These are phyloP conservation scores for Eubucco bourcierii DNA, from an alignment of 2,113 vertebrate genomes.

Conservation along the genomic window DNA sequence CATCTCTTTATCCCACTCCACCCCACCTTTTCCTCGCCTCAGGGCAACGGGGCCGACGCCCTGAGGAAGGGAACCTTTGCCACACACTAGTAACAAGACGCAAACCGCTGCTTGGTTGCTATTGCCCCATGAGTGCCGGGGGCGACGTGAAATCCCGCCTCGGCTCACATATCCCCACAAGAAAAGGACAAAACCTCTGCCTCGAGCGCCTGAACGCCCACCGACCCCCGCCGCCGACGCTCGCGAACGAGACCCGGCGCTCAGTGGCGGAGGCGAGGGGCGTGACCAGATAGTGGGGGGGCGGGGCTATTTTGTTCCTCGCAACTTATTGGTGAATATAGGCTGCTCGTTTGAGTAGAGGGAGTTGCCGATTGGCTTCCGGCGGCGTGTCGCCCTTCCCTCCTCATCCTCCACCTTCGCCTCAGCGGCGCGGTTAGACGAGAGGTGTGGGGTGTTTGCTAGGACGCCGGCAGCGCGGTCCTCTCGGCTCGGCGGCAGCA, in stretches of 20 bases:
- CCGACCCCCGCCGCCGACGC: too few species aligned
- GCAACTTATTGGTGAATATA: fast-evolving
- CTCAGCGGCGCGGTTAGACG: neutral
- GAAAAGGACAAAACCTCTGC: fast-evolving
- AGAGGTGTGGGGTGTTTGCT: neutral
- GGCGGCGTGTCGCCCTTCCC: neutral
- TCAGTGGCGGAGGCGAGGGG: neutral
- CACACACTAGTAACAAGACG: too few species aligned
- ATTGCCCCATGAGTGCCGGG: neutral
- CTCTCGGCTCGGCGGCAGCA: neutral
- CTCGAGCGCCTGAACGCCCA: too few species aligned
- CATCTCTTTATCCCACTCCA: neutral
- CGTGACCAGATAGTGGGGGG: fast-evolving
- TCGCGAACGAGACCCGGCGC: too few species aligned
- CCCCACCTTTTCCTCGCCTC: neutral
- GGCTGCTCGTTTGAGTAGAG: fast-evolving
- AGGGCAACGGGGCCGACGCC: neutral
- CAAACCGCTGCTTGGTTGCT: neutral
- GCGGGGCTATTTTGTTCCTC: fast-evolving
- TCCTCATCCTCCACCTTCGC: neutral
- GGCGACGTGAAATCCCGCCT: too few species aligned
- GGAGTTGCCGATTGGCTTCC: neutral
- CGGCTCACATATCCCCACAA: neutral
- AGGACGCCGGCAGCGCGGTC: neutral
- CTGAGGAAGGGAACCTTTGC: neutral